These are phyloP conservation scores for Fulmarus glacialis DNA, from an alignment of 2,113 vertebrate species.

Conservation along the genomic window DNA sequence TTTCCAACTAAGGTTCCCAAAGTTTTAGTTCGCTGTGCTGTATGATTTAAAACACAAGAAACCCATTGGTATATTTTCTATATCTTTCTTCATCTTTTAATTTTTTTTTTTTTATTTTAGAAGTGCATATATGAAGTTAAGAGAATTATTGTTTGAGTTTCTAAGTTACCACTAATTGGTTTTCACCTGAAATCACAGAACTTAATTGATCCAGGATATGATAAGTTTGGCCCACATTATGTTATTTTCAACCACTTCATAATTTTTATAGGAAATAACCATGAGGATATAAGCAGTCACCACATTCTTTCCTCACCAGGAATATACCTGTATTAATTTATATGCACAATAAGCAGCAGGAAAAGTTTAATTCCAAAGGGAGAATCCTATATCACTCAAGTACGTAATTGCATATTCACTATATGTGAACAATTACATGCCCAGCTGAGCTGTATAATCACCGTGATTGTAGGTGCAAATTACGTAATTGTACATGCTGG, in stretches of 20 bases:
- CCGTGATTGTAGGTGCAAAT: neutral
- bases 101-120: neutral
- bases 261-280: neutral
- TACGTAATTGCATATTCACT: neutral
- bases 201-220: neutral
- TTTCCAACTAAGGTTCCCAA: neutral
- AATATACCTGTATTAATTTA: neutral
- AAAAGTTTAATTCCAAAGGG: slow-evolving; percentile 36
- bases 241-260: neutral
- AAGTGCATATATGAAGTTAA: neutral
- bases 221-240: neutral
- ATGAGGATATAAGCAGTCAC: neutral
- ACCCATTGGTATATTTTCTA: neutral
- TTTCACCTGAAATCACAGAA: slow-evolving; percentile 12
- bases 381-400: neutral
- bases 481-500: neutral
- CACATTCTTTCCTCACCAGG: neutral
- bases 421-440: neutral
- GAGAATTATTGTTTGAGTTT: neutral
- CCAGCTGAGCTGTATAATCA: neutral
- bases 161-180: neutral
- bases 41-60: neutral
- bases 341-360: neutral
- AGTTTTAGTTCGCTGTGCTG: neutral
- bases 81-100: neutral